Percentiles rank a stretch among this genome's conserved stretches.
phyloP scores from a whole-genome alignment of 2,888 invertebrate genomes.

The Myopa tessellatipennis region DNA sequence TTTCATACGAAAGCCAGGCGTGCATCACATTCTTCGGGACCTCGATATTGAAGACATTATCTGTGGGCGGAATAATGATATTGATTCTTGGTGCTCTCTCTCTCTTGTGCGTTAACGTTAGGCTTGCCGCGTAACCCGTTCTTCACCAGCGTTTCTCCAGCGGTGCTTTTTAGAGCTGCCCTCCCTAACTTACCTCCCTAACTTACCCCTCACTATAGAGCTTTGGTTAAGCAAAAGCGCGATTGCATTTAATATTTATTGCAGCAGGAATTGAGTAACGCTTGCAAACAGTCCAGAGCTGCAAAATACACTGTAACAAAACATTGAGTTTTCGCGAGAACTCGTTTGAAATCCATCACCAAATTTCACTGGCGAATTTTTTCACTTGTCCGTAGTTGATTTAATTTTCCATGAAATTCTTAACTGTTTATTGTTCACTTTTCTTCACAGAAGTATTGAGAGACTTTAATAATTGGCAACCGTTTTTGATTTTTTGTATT shows the following conservation, averaged over 20 bases:
- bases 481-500: not conserved
- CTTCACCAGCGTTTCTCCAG: constrained; percentile 5
- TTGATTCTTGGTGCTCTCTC: constrained; percentile 42
- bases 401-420: constrained; percentile 49
- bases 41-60: constrained; percentile 26
- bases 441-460: constrained; percentile 16
- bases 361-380: constrained; percentile 52
- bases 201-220: not conserved
- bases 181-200: constrained; percentile 1
- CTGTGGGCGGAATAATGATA: constrained; percentile 10
- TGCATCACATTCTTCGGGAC: not conserved
- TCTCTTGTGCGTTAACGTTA: constrained; percentile 60
- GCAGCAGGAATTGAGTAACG: not conserved
- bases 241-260: not conserved
- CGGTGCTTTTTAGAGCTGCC: not conserved
- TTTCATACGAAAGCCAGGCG: not conserved
- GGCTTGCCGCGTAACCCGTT: constrained; percentile 56
- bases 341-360: constrained; percentile 59
- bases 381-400: constrained; percentile 20
- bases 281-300: constrained; percentile 10
- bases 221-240: not conserved
- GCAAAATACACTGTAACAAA: constrained; percentile 35
- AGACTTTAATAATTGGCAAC: not conserved
- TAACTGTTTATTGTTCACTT: constrained; percentile 38
- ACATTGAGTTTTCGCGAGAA: constrained; percentile 57